Evolutionary conservation across 2,113 vertebrate genomes (phyloP), one percentile per base, ranked within the genome.

Genomic region (Syngnathus scovelli): DNA sequence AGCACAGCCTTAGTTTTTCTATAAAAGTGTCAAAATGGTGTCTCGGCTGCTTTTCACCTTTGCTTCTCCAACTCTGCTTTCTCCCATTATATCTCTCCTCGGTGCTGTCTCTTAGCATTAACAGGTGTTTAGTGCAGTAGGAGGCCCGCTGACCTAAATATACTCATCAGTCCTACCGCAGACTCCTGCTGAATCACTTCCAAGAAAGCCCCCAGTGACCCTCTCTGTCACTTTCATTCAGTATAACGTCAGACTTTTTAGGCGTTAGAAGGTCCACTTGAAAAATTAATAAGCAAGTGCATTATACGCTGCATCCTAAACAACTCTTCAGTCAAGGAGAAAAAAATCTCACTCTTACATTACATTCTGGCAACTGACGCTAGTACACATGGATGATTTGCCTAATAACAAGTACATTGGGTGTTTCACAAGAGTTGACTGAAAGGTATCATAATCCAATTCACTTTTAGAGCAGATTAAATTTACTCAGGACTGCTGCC

Each of bases 131-230:
- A 27, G 48, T 66, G 66, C 78, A 71, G 77, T 70, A 33, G 85
- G 85, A 78, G 77, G 81, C 65, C 83, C 36, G 72, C 43, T 10
- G 66, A 82, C 83, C 77, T 87, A 86, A 89, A 83, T 83, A 83
- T 80, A 84, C 75, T 84, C 82, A 86, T 86, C 84, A 79, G 79
- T 79, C 67, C 65, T 44, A 72, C 65, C 68, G 77, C 82, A 74
- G 78, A 83, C 62, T 72, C 78, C 85, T 83, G 84, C 84, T 85
- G 78, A 83, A 80, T 77, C 80, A 78, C 75, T 72, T 62, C 74
- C 55, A 75, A 74, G 76, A 33, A 51, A 62, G 79, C 70, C 68
- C 23, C 6, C 51, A 69, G 71, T 52, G 21, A 68, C 69, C 54
- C 61, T 63, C 56, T 12, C 12, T 37, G 76, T 78, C 72, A 67